These are phyloP conservation scores for Troides helena DNA, from an alignment of 2,888 invertebrate species.

Conservation along the genomic window DNA sequence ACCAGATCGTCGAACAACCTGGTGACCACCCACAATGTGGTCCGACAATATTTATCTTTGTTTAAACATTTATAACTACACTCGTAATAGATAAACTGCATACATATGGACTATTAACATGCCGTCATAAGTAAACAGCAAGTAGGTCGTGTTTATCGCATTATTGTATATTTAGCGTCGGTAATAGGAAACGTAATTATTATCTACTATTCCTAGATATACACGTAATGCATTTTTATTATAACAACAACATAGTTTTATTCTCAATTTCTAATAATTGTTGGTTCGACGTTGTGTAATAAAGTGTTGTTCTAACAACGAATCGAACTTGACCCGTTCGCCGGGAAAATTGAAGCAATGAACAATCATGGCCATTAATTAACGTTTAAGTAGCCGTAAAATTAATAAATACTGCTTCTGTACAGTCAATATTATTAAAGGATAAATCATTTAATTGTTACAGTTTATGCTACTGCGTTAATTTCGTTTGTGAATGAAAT, in stretches of 20 bases:
- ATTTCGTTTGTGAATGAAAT: background rate
- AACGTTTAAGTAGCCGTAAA: background rate
- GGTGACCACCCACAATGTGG: too few relatives aligned
- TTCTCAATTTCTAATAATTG: background rate
- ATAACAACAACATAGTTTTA: too few relatives aligned
- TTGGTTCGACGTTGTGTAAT: background rate
- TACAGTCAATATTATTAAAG: background rate
- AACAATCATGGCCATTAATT: background rate
- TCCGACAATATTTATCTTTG: background rate
- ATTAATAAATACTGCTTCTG: background rate
- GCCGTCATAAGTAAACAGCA: background rate
- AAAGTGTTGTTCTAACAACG: background rate
- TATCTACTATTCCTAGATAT: background rate
- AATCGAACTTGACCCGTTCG: background rate
- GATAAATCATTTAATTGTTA: background rate
- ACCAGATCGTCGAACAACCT: too few relatives aligned
- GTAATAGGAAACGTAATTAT: background rate
- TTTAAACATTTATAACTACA: background rate
- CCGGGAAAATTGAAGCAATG: background rate
- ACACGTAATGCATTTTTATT: background rate
- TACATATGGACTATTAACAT: background rate
- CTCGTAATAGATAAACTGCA: background rate
- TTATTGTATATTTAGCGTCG: background rate
- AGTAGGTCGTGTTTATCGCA: slow-evolving; percentile 6
- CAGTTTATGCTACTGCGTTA: background rate